Percentiles rank a stretch among this genome's conserved stretches.
These are phyloP conservation scores for Pseudotriccus pelzelni DNA, from an alignment of 2,797 vertebrate species.

Conservation along the genomic window DNA sequence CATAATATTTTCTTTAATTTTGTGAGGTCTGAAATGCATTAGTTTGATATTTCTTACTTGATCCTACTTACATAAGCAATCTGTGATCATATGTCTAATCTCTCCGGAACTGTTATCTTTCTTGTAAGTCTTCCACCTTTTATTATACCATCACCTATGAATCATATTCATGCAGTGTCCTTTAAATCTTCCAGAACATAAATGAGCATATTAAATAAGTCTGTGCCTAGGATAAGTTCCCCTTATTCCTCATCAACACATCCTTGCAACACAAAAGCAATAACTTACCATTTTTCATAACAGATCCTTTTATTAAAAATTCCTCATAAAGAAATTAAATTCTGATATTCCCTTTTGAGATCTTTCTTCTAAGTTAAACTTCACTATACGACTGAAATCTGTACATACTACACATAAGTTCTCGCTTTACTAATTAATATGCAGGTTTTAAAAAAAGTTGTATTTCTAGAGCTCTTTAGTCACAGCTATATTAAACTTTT, in stretches of 20 bases:
- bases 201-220: background rate
- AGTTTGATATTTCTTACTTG: background rate
- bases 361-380: background rate
- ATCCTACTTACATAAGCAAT: background rate
- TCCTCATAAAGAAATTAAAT: background rate
- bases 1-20: background rate
- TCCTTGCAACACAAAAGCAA: background rate
- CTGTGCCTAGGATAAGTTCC: background rate
- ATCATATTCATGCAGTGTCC: background rate
- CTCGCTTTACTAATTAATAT: background rate
- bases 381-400: background rate
- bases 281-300: background rate
- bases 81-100: background rate
- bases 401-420: background rate
- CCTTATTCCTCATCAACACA: background rate
- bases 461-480: background rate
- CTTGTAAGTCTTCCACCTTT: background rate
- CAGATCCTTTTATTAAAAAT: background rate
- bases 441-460: background rate
- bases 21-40: background rate
- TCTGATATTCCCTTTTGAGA: background rate
- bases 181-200: background rate
- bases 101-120: background rate
- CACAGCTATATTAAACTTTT: background rate
- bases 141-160: background rate